These are phyloP conservation scores for Perognathus longimembris DNA, from an alignment of 2,113 vertebrate species.

Conservation along the genomic window DNA sequence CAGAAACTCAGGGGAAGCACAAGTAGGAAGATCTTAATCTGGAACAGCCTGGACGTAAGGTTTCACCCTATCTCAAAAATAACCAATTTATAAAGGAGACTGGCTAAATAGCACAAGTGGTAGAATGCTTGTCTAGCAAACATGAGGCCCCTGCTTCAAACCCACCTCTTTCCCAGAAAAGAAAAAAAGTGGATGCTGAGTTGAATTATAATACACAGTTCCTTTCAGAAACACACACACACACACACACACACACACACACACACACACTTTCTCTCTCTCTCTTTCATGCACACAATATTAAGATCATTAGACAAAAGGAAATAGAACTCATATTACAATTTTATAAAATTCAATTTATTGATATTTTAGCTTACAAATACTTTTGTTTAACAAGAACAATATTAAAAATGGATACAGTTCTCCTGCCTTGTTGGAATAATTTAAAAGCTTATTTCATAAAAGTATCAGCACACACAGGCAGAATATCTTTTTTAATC, in stretches of 20 bases:
- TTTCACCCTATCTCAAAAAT: too few species aligned
- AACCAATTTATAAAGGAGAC: too few species aligned
- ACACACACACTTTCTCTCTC: not conserved
- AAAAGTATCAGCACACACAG: not conserved
- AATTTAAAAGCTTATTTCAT: constrained; percentile 48
- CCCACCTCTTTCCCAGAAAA: too few species aligned
- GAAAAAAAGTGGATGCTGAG: not conserved
- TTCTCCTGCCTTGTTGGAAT: constrained; percentile 6
- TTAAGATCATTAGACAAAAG: constrained; percentile 17
- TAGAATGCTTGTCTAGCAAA: too few species aligned
- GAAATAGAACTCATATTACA: constrained; percentile 23
- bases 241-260: not conserved
- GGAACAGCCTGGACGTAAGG: too few species aligned
- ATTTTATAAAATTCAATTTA: constrained; percentile 3
- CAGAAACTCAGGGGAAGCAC: too few species aligned
- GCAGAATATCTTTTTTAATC: constrained; percentile 48
- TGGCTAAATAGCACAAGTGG: too few species aligned
- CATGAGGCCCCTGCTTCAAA: too few species aligned
- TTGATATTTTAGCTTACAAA: constrained; percentile 10
- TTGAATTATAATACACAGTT: constrained; percentile 14
- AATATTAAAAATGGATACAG: constrained; percentile 31
- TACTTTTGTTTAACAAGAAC: constrained; percentile 16
- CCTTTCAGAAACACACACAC: not conserved
- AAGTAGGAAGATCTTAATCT: too few species aligned
- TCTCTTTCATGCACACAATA: not conserved